Conservation (phyloP, 2,113 vertebrate species). For the Bombycilla garrulus region DNA sequence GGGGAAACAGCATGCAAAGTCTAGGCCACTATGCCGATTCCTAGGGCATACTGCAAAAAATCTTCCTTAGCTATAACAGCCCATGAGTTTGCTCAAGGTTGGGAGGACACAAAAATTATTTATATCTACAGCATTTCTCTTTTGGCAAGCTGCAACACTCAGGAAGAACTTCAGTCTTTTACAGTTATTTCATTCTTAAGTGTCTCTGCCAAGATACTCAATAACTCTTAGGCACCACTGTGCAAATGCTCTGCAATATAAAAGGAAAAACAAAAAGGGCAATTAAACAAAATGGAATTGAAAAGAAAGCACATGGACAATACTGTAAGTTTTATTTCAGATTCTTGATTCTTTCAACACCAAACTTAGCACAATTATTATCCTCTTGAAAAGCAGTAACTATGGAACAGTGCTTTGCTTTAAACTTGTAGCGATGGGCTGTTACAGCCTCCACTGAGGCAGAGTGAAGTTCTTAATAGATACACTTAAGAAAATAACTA, state of each 20-base stretch:
- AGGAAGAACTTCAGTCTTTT: not conserved
- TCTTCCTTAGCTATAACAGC: not conserved
- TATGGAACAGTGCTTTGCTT: not conserved
- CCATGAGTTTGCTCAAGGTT: not conserved
- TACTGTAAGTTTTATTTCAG: not conserved
- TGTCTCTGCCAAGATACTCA: not conserved
- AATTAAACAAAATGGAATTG: not conserved
- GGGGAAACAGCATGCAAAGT: accelerated
- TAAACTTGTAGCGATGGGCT: not conserved
- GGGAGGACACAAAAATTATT: not conserved
- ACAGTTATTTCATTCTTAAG: not conserved
- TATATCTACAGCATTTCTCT: not conserved
- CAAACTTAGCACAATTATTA: not conserved
- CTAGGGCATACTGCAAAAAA: no score
- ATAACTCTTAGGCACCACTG: not conserved
- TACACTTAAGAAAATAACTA: not conserved
- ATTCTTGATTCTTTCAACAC: not conserved
- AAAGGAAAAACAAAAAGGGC: not conserved
- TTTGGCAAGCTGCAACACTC: not conserved
- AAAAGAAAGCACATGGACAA: not conserved
- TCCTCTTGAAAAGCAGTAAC: not conserved
- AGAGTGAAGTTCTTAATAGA: not conserved
- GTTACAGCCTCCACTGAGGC: not conserved
- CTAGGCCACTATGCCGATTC: not conserved
- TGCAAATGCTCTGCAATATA: not conserved